Percentiles rank a stretch among this genome's conserved stretches.
These are phyloP conservation scores for Pseudorhombus dupliciocellatus DNA, from an alignment of 2,113 vertebrate species.

Conservation along the genomic window DNA sequence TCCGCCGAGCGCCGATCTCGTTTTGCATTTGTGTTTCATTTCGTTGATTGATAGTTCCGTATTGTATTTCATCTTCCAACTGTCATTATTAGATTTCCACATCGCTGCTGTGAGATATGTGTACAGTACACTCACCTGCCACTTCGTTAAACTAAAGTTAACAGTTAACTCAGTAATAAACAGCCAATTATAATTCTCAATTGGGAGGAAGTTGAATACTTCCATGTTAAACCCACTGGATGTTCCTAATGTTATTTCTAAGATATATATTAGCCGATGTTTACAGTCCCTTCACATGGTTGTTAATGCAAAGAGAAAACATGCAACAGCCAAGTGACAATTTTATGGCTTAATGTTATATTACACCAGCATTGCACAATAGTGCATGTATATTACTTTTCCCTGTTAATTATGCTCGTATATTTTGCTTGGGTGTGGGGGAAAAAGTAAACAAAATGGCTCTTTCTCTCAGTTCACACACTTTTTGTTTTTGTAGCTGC, in stretches of 20 bases:
- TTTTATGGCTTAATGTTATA: not conserved
- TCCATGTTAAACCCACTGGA: not conserved
- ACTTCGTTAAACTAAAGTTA: not conserved
- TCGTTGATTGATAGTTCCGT: too few species aligned
- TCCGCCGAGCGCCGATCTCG: not conserved
- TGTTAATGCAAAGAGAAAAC: not conserved
- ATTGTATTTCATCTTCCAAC: too few species aligned
- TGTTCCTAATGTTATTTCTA: not conserved
- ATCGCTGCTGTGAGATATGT: not conserved
- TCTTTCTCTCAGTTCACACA: not conserved
- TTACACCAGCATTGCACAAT: not conserved
- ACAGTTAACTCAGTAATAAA: not conserved
- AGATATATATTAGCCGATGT: not conserved
- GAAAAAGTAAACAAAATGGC: not conserved
- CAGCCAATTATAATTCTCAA: too few species aligned
- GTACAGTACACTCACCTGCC: not conserved
- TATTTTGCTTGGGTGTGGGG: not conserved
- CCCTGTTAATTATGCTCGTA: not conserved
- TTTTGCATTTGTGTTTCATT: too few species aligned
- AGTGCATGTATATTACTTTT: not conserved
- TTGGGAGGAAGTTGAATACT: too few species aligned
- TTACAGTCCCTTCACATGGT: not conserved
- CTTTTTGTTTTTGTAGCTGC: not conserved
- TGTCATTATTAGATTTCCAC: not conserved
- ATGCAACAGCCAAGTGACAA: not conserved